A percentile compares a stretch with the other conserved stretches of the same genome.
These are phyloP conservation scores for Tragelaphus strepsiceros DNA, from an alignment of 2,113 vertebrate species.

Conservation along the genomic window DNA sequence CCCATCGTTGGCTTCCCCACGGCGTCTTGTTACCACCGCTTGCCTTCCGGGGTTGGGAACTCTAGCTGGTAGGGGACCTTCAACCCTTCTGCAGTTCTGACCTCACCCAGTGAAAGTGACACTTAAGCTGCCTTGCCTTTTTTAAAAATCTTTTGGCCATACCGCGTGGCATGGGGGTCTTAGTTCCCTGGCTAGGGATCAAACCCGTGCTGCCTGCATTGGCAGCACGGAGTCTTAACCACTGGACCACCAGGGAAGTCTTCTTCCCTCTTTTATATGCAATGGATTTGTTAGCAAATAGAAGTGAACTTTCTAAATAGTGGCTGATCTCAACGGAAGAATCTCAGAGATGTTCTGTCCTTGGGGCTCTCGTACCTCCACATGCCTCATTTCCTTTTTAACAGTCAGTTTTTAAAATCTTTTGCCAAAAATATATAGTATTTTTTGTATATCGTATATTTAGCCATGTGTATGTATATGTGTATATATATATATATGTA, in stretches of 20 bases:
- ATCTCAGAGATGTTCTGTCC: not conserved
- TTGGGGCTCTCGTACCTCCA: not conserved
- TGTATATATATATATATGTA: not conserved
- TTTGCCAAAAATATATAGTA: not conserved
- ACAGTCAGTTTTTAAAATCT: not conserved
- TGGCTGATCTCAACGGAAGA: not conserved
- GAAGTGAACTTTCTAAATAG: not conserved
- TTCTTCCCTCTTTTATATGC: not conserved
- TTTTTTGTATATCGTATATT: not conserved
- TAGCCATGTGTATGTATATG: not conserved
- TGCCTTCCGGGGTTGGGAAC: not conserved
- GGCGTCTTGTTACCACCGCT: not conserved
- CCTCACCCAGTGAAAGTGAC: not conserved
- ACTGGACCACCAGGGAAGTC: not conserved
- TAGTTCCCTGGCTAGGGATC: not conserved
- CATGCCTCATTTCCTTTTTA: not conserved
- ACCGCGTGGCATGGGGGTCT: not conserved
- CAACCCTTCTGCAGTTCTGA: not conserved
- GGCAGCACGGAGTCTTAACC: not conserved
- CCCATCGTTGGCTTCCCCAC: not conserved
- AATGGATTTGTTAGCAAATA: not conserved
- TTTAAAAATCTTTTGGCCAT: not conserved
- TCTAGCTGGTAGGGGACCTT: not conserved
- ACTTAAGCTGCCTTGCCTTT: not conserved
- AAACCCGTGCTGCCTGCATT: not conserved